phyloP scores from a whole-genome alignment of 2,797 vertebrate species.

The Lutjanus argentimaculatus region DNA sequence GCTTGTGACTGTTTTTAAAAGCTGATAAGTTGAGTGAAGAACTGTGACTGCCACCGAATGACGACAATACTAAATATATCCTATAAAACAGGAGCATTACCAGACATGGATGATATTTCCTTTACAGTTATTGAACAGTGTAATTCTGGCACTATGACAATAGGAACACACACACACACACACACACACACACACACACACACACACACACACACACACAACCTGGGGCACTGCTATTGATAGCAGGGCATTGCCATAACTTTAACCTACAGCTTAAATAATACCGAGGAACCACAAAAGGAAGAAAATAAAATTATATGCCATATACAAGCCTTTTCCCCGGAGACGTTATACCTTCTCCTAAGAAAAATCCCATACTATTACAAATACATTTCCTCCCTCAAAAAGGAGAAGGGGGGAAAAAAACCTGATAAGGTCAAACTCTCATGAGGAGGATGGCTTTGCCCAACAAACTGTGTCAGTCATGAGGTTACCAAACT shows the following conservation, averaged over 20 bases:
- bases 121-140: conserved; percentile 24
- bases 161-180: background rate
- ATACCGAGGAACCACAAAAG: background rate
- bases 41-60: conserved; percentile 38
- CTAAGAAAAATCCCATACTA: conserved; percentile 1
- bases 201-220: background rate
- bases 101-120: conserved; percentile 19
- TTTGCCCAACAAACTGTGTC: conserved; percentile 49
- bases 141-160: conserved; percentile 12
- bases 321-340: background rate
- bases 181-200: background rate
- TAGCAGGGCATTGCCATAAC: conserved; percentile 2
- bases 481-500: conserved; percentile 42
- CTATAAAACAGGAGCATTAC: conserved; percentile 29
- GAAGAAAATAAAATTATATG: conserved; percentile 8
- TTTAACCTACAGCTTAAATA: conserved; percentile 15
- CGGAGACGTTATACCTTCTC: background rate
- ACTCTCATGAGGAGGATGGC: conserved; percentile 22
- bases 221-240: background rate
- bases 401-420: background rate
- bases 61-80: conserved; percentile 28
- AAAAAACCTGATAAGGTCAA: conserved; percentile 32
- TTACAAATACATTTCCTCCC: conserved; percentile 1
- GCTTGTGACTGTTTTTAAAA: conserved; percentile 43
- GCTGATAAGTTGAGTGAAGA: conserved; percentile 47